phyloP scores from a whole-genome alignment of 2,797 vertebrate genomes.

The Muraenolepis orangiensis region DNA sequence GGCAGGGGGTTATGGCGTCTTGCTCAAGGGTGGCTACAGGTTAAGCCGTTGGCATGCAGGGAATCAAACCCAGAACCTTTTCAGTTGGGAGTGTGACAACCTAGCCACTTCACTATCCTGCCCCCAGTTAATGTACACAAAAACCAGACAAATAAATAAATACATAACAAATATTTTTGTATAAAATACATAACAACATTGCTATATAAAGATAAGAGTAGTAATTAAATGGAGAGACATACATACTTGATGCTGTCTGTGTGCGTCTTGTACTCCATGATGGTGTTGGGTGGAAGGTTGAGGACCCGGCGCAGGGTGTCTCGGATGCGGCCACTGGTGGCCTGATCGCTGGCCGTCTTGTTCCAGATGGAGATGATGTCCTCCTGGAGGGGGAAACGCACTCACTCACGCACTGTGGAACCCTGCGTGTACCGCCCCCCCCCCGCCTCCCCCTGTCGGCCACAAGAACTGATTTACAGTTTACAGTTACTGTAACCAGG shows the following conservation, averaged over 20 bases:
- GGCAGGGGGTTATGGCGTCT: not conserved
- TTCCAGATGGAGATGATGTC: constrained; percentile 88
- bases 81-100: not conserved
- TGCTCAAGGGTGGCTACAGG: not conserved
- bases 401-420: not conserved
- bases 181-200: too few species aligned
- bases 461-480: too few species aligned
- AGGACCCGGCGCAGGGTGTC: constrained; percentile 82
- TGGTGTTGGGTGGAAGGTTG: constrained; percentile 84
- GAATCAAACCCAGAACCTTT: not conserved
- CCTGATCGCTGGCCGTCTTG: constrained; percentile 82
- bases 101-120: not conserved
- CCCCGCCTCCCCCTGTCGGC: too few species aligned
- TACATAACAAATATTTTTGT: not conserved
- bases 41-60: not conserved
- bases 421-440: not conserved
- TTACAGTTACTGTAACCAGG: too few species aligned
- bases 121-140: not conserved
- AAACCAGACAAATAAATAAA: not conserved
- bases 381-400: constrained; percentile 61
- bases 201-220: constrained; percentile 9
- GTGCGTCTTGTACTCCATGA: constrained; percentile 88
- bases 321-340: constrained; percentile 80
- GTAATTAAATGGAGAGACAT: constrained; percentile 52
- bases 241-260: constrained; percentile 88